Evolutionary conservation across 2,113 vertebrate species (phyloP).

Genomic region (Oxyura jamaicensis): DNA sequence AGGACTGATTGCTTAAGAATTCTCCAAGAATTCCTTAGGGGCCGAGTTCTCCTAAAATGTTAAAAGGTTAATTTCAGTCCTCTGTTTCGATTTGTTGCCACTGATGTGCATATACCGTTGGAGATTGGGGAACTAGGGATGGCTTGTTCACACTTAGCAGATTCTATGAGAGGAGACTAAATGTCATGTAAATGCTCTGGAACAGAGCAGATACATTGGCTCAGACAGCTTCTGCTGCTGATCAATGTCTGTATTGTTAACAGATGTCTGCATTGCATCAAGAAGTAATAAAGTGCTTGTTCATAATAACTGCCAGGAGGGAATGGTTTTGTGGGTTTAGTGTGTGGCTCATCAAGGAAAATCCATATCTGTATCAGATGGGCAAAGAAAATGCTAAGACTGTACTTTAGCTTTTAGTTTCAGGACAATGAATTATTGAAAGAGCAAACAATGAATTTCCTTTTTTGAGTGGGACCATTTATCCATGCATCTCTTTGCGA

Average conservation of each 20-base stretch:
- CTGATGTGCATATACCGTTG: background rate
- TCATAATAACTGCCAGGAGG: background rate
- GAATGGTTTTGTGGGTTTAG: background rate
- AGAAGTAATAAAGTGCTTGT: constrained; percentile 28
- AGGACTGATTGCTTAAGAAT: background rate
- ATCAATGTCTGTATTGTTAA: constrained; percentile 10
- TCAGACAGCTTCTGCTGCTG: background rate
- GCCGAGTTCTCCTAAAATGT: background rate
- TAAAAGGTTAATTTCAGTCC: background rate
- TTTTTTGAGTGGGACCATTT: background rate
- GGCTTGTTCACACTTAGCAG: background rate
- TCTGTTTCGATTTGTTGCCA: background rate
- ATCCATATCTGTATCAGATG: background rate
- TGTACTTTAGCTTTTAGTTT: background rate
- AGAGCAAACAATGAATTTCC: background rate
- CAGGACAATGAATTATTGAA: background rate
- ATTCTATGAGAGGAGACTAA: background rate
- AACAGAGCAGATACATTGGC: background rate
- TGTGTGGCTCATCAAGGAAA: background rate
- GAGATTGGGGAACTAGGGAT: background rate
- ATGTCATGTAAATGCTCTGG: background rate
- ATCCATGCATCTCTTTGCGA: background rate
- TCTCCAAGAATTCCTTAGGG: background rate
- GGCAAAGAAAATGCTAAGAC: background rate
- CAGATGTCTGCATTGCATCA: constrained; percentile 34